A percentile compares a stretch with the other conserved stretches of the same genome.
These are phyloP conservation scores for Tenthredo notha DNA, from an alignment of 2,888 invertebrate species.

Conservation along the genomic window DNA sequence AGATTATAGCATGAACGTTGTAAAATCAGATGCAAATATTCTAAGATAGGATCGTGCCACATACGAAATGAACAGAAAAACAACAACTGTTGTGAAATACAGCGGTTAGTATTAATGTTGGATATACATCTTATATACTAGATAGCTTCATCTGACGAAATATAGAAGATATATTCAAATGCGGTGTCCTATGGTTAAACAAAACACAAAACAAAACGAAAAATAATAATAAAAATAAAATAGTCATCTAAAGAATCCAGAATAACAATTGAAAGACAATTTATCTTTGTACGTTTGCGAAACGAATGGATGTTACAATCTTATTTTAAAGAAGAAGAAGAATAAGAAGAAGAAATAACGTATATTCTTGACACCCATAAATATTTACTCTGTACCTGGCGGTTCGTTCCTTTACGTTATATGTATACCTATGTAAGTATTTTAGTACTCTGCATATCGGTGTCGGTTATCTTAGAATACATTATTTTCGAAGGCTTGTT, in stretches of 20 bases:
- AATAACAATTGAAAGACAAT: slow-evolving; percentile 16
- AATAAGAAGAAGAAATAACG: neutral
- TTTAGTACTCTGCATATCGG: slow-evolving; percentile 32
- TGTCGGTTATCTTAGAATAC: slow-evolving; percentile 40
- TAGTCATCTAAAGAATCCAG: neutral
- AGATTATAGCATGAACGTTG: neutral
- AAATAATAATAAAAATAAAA: neutral
- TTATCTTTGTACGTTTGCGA: slow-evolving; percentile 18
- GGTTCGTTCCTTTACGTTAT: neutral
- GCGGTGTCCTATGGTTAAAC: neutral
- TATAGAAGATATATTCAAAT: neutral
- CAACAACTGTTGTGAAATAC: neutral
- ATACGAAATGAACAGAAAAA: neutral
- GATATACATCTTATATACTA: slow-evolving; percentile 8
- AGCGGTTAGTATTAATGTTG: neutral
- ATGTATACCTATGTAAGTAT: neutral
- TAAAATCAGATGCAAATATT: slow-evolving; percentile 9
- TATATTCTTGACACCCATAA: slow-evolving; percentile 24
- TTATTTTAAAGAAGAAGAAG: slow-evolving; percentile 2
- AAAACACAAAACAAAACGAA: neutral
- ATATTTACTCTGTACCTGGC: slow-evolving; percentile 13
- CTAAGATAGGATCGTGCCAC: slow-evolving; percentile 20
- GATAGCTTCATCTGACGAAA: neutral
- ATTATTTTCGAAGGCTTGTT: slow-evolving; percentile 30
- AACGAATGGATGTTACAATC: slow-evolving; percentile 20